Evolutionary conservation across 1,140 invertebrate genomes (phyloP), one percentile per base, ranked within the genome.

Genomic region (Philotrypesis tridentata): DNA sequence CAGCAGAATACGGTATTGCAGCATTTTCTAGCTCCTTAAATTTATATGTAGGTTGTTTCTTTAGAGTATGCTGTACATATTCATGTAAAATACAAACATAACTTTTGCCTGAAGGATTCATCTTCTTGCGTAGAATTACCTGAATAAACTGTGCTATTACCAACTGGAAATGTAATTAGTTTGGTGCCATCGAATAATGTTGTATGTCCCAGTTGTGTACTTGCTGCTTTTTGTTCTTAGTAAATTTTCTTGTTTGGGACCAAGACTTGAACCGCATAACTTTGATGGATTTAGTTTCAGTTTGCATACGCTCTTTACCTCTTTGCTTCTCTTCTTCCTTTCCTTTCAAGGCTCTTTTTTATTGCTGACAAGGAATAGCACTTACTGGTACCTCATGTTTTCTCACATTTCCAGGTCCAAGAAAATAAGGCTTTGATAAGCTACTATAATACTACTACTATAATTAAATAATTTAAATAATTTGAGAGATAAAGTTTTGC

Each of bases 1-100:
- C 97, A 33, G 98, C 98, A 76, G 97, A 96, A 92, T 99, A 99
- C 0, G 98, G 98, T 0, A 95, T 97, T 12, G 96, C 95, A 7
- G 97, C 96, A 93, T 98, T 98, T 92, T 99, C 97, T 85, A 98
- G 92, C 93, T 99, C 97, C 88, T 96, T 96, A 89, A 98, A 99
- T 89, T 96, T 94, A 91, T 99, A 99, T 11, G 95, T 95, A 5
- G 98, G 98, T 87, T 99, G 97, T 79, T 97, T 97, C 89, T 97
- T 97, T 74, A 98, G 92, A 12, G 97, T 97, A 89, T 98, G 96
- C 85, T 98, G 97, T 33, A 98, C 96, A 92, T 99, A 99, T 91
- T 99, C 98, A 88, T 99, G 98, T 75, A 99, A 93, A 89, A 99
- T 98, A 87, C 97, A 98, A n/a, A 99, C 96, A 88, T 97, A 98